phyloP scores from a whole-genome alignment of 1,140 invertebrate genomes.

The Listronotus bonariensis region DNA sequence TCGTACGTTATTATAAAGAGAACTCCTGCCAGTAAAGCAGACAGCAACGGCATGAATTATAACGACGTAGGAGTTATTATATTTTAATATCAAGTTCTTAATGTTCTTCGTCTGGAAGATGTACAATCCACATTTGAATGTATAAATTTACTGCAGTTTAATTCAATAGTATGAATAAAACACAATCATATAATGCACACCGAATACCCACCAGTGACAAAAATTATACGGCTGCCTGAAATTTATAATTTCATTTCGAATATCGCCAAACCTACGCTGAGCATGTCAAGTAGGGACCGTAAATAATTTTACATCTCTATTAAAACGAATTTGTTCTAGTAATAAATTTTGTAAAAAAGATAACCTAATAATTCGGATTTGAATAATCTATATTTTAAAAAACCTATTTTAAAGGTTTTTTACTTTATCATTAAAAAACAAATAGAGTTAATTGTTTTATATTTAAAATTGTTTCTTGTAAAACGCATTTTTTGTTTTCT shows the following conservation, averaged over 20 bases:
- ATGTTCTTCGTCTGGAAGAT: slow-evolving; percentile 39
- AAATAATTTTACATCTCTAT: no score
- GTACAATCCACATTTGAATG: slow-evolving; percentile 43
- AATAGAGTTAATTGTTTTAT: no score
- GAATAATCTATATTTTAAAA: no score
- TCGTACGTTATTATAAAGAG: slow-evolving; percentile 26
- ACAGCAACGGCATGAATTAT: slow-evolving; percentile 36
- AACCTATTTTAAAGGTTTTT: no score
- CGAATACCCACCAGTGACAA: slow-evolving; percentile 27
- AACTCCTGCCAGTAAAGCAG: slow-evolving; percentile 25
- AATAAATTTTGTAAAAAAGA: no score
- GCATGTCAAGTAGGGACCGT: background rate
- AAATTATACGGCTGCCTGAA: slow-evolving; percentile 30
- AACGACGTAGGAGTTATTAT: slow-evolving; percentile 49
- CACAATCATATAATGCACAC: slow-evolving; percentile 28
- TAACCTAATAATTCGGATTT: no score
- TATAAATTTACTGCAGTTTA: slow-evolving; percentile 48
- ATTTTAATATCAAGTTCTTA: slow-evolving; percentile 50
- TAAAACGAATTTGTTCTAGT: no score
- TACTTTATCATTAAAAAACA: no score
- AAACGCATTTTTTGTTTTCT: no score
- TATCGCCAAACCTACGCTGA: slow-evolving; percentile 12
- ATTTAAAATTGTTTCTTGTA: no score
- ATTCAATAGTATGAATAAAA: slow-evolving; percentile 44
- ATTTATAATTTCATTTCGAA: slow-evolving; percentile 29